Conservation (phyloP, 2,888 invertebrate genomes). For the Beris morrisii region DNA sequence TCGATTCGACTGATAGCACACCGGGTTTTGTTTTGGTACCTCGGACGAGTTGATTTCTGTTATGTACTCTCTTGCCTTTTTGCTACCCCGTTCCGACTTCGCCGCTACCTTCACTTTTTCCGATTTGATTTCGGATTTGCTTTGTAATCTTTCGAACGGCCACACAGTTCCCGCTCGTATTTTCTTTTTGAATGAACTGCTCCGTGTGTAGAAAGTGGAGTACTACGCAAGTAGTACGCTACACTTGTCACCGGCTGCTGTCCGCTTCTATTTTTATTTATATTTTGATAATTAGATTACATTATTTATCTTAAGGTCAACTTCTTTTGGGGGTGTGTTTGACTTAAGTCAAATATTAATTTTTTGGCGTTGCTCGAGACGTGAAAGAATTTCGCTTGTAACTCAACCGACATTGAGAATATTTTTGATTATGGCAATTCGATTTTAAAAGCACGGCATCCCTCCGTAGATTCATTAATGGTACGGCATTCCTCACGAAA, state of each 20-base stretch:
- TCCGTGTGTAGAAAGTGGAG: neutral
- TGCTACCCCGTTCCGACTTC: too few relatives aligned
- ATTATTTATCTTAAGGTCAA: slow-evolving; percentile 23
- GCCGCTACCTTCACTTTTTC: neutral
- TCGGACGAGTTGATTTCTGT: too few relatives aligned
- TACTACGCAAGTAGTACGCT: neutral
- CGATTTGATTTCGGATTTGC: slow-evolving; percentile 21
- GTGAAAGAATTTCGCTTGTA: too few relatives aligned
- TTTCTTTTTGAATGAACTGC: slow-evolving; percentile 19
- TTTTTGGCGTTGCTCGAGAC: neutral
- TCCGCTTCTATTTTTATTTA: slow-evolving; percentile 12
- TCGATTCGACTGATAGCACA: too few relatives aligned
- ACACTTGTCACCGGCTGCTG: neutral
- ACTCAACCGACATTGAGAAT: too few relatives aligned
- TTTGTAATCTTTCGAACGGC: slow-evolving; percentile 15
- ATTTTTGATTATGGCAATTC: too few relatives aligned
- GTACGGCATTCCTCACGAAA: too few relatives aligned
- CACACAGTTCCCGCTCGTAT: slow-evolving; percentile 2
- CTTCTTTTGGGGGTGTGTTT: slow-evolving; percentile 1
- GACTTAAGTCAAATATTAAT: too few relatives aligned
- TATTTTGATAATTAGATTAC: slow-evolving; percentile 8
- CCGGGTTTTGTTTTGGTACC: too few relatives aligned
- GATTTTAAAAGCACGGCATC: too few relatives aligned
- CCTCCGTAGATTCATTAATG: too few relatives aligned
- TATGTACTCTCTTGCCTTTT: too few relatives aligned